Evolutionary conservation across 37 sponge, comb jelly and placozoan genomes (phyloP).

Genomic region (Agelas oroides): DNA sequence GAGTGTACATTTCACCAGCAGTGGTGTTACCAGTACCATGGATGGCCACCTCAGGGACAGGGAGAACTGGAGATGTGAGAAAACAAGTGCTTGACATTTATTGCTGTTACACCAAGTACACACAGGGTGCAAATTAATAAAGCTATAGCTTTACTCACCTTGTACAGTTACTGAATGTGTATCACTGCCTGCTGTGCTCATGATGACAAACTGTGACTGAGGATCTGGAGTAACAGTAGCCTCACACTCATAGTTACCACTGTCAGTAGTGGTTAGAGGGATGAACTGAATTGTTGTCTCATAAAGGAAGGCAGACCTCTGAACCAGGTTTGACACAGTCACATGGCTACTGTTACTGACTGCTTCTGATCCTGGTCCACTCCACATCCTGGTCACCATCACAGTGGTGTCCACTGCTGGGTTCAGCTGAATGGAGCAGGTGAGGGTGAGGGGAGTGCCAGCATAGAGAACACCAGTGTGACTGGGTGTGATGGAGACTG

Average conservation of each 20-base stretch:
- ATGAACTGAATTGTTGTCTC: neutral
- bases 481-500: neutral
- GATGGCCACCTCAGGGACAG: conserved; percentile 21
- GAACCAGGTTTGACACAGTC: too few relatives aligned
- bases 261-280: neutral
- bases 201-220: too few relatives aligned
- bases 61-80: too few relatives aligned
- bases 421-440: neutral
- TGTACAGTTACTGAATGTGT: too few relatives aligned
- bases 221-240: neutral
- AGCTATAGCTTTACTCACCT: too few relatives aligned
- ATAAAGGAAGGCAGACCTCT: too few relatives aligned
- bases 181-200: neutral
- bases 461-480: neutral
- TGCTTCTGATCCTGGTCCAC: neutral
- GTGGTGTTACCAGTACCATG: neutral
- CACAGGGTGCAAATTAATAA: too few relatives aligned
- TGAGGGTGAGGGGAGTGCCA: conserved; percentile 23
- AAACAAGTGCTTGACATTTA: too few relatives aligned
- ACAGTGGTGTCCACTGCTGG: conserved; percentile 12
- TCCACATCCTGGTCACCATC: neutral
- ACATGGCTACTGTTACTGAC: too few relatives aligned
- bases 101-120: too few relatives aligned
- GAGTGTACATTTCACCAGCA: conserved; percentile 48
- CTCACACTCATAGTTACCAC: conserved; percentile 54